Percentiles rank a stretch among this genome's conserved stretches.
These are phyloP conservation scores for Drosophila kikkawai DNA, from an alignment of 1,140 invertebrate species.

Conservation along the genomic window DNA sequence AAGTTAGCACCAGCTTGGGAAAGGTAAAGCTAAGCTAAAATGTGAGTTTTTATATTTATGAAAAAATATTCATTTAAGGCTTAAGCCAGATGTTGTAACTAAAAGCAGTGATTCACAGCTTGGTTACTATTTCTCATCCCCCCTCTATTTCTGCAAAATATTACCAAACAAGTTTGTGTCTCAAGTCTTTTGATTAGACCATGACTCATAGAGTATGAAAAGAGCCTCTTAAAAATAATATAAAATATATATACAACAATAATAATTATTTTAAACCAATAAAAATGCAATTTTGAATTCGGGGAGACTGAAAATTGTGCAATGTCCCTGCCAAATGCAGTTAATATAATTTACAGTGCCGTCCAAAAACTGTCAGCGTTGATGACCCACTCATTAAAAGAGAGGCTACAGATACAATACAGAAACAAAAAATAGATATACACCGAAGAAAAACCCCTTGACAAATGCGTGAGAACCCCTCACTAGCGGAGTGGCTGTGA, in stretches of 20 bases:
- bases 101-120: no score
- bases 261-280: not conserved
- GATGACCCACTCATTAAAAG: conserved; percentile 75
- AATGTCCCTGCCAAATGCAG: conserved; percentile 59
- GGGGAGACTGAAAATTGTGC: conserved; percentile 51
- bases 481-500: conserved; percentile 3
- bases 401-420: conserved; percentile 15
- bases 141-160: not conserved
- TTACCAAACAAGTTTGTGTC: not conserved
- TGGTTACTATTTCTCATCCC: no score
- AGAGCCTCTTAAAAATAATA: not conserved
- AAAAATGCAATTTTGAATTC: not conserved
- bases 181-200: not conserved
- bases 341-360: conserved; percentile 73
- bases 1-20: conserved; percentile 16
- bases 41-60: no score
- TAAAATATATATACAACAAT: not conserved
- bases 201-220: not conserved
- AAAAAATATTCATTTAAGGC: no score
- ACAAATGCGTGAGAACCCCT: conserved; percentile 75
- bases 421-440: conserved; percentile 17
- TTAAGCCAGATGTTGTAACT: no score
- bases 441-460: conserved; percentile 48
- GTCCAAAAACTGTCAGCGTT: conserved; percentile 60
- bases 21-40: conserved; percentile 5